Evolutionary conservation across 2,888 invertebrate species (phyloP).

Genomic region (Megamerina dolium): DNA sequence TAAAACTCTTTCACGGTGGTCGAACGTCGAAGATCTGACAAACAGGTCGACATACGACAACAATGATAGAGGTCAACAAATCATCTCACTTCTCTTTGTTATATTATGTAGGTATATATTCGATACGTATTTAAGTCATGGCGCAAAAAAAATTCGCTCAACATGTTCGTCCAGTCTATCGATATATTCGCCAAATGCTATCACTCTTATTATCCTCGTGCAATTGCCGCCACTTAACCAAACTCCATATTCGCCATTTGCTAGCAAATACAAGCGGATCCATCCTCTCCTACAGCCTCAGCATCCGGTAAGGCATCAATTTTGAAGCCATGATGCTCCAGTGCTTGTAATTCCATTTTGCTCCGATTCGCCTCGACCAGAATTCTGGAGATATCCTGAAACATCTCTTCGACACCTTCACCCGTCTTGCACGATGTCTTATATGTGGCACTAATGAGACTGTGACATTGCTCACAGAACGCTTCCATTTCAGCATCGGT

Average conservation of each 20-base stretch:
- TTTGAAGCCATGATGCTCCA: slow-evolving; percentile 73
- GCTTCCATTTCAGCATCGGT: slow-evolving; percentile 82
- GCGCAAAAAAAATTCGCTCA: too few species aligned
- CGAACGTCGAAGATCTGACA: too few species aligned
- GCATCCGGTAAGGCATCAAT: slow-evolving; percentile 52
- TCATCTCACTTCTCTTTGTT: too few species aligned
- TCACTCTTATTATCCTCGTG: too few species aligned
- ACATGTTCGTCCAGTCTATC: too few species aligned
- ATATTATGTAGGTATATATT: too few species aligned
- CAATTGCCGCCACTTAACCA: slow-evolving; percentile 24
- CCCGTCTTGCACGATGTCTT: slow-evolving; percentile 87
- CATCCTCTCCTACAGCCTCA: slow-evolving; percentile 49
- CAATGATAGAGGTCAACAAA: too few species aligned
- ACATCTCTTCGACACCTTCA: slow-evolving; percentile 86
- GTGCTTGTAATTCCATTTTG: slow-evolving; percentile 72
- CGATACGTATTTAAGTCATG: too few species aligned
- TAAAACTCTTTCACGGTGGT: too few species aligned
- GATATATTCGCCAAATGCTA: too few species aligned
- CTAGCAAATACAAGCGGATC: slow-evolving; percentile 44
- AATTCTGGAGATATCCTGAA: slow-evolving; percentile 77
- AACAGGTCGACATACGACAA: too few species aligned
- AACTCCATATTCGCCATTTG: slow-evolving; percentile 44
- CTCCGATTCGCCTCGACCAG: slow-evolving; percentile 74
- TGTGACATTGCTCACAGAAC: slow-evolving; percentile 89
- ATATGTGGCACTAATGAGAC: slow-evolving; percentile 79